Base-by-base conservation (phyloP, 2,797 vertebrate genomes). In the Tokudaia tokunoshimensis region DNA sequence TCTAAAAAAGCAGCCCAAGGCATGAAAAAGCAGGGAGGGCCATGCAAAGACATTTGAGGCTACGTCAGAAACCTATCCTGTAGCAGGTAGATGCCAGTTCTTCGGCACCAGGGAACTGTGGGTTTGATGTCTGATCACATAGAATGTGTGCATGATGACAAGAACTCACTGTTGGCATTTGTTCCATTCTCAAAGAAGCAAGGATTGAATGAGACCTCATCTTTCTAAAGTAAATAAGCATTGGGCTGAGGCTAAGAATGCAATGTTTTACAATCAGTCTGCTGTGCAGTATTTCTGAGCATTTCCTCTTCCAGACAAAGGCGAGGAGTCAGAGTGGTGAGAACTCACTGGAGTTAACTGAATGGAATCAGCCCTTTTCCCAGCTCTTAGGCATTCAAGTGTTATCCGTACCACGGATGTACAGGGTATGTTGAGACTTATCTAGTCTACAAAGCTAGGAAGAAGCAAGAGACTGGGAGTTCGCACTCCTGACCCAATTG, bases 41-140 rank as follows among this genome's bases (percentile, higher is more conserved):
- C 47, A 13, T 15, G 74, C 78, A 84, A 63, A 98, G 94, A 92
- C 78, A 93, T 82, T 0, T 96, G 88, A 94, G 82, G 61, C 34
- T 14, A 88, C 0, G 13, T 67, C 72, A 94, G 78, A 96, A 44
- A 52, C 22, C 12, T 20, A 61, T 37, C 41, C 1, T 89, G 17
- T 92, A 97, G 91, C 10, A 85, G 81, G 31, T 0, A 34, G 31
- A 90, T 81, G 0, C 10, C 52, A 0, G 0, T 37, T 92, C 85
- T 61, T 70, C 57, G 29, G 88, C 83, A 85, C 52, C 83, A 96
- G 72, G 94, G 89, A 98, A 92, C 86, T 1, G 82, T 22, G 63
- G 34, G 14, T 94, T 91, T 96, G 91, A 92, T 90, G 55, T 75
- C 17, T 84, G 75, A 31, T 70, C 86, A 87, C 41, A 59, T 1